Conservation (phyloP, 2,888 invertebrate species). For the Sturmia bella region DNA sequence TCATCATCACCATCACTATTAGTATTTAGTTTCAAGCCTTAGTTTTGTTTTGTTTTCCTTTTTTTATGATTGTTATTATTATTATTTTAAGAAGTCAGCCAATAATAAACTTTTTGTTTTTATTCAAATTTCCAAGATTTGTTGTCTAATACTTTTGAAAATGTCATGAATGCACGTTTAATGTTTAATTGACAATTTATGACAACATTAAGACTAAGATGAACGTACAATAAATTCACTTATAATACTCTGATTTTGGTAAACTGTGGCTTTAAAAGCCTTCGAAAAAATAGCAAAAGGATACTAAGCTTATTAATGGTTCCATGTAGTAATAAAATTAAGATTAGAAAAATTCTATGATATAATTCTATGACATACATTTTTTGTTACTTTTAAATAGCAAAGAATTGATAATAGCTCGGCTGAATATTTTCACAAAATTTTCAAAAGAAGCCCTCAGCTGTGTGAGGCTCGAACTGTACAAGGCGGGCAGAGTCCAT, state of each 20-base stretch:
- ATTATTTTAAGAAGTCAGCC: constrained; percentile 32
- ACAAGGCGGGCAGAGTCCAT: no score
- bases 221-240: constrained; percentile 32
- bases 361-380: no score
- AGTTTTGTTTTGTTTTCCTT: constrained; percentile 19
- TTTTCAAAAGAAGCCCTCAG: no score
- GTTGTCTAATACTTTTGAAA: constrained; percentile 42
- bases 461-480: no score
- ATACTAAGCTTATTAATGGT: constrained; percentile 46
- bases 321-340: constrained; percentile 26
- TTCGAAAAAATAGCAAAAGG: constrained; percentile 33
- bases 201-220: constrained; percentile 50
- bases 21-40: constrained; percentile 25
- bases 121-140: constrained; percentile 57
- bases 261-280: constrained; percentile 62
- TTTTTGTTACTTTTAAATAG: no score
- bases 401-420: no score
- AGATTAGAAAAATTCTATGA: constrained; percentile 51
- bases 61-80: neutral
- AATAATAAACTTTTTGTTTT: constrained; percentile 61
- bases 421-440: no score
- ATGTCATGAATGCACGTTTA: constrained; percentile 58
- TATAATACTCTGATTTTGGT: constrained; percentile 44
- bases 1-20: constrained; percentile 60
- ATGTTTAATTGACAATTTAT: constrained; percentile 69